These are phyloP conservation scores for Drosophila grimshawi DNA, from an alignment of 1,140 invertebrate genomes.

Conservation along the genomic window DNA sequence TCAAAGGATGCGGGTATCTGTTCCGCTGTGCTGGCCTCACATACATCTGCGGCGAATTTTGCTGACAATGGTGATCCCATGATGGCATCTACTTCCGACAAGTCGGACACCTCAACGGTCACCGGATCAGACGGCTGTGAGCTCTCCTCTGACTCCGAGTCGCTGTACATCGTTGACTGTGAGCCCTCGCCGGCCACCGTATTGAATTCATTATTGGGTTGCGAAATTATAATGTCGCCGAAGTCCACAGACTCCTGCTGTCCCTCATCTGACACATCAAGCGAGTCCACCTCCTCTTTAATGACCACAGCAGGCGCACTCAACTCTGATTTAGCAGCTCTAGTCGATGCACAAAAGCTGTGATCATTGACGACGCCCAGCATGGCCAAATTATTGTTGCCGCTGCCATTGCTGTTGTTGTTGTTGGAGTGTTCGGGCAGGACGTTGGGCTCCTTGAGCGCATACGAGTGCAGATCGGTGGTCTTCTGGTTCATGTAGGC, in stretches of 20 bases:
- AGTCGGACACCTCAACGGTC: slow-evolving; percentile 31
- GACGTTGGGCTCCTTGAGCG: slow-evolving; percentile 69
- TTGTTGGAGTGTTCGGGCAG: slow-evolving; percentile 17
- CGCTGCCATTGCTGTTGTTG: slow-evolving; percentile 8
- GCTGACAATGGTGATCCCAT: not conserved
- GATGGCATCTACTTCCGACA: slow-evolving; percentile 26
- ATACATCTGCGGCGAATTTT: slow-evolving; percentile 3
- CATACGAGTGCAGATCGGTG: slow-evolving; percentile 77
- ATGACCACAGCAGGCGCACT: not conserved
- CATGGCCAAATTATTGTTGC: slow-evolving; percentile 32
- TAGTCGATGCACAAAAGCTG: slow-evolving; percentile 42
- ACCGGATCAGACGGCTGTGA: slow-evolving; percentile 40
- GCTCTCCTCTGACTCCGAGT: slow-evolving; percentile 25
- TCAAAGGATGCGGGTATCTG: slow-evolving; percentile 1
- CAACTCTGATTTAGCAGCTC: too few species aligned
- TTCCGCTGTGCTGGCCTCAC: not conserved
- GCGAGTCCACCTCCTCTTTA: slow-evolving; percentile 5
- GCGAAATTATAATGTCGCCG: not conserved
- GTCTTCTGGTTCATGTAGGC: slow-evolving; percentile 74
- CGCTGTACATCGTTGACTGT: slow-evolving; percentile 13
- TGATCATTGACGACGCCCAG: slow-evolving; percentile 59
- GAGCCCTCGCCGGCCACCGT: not conserved
- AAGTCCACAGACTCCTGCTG: not conserved
- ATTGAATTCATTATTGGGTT: not conserved
- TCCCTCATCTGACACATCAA: not conserved